phyloP scores from a whole-genome alignment of 2,113 vertebrate species.

The Spermophilus dauricus region DNA sequence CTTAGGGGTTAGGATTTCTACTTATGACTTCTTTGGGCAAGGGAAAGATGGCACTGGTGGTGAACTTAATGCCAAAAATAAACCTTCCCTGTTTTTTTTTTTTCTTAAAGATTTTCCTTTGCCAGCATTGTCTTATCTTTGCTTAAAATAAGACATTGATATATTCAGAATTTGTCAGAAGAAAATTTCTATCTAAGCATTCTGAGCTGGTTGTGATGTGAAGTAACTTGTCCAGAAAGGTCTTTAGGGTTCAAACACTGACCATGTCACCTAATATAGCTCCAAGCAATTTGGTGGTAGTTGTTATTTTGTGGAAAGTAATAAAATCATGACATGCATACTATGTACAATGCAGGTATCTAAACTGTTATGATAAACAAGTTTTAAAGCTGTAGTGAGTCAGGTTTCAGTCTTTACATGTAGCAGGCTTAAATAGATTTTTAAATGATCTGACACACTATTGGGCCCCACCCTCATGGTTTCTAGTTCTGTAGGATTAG shows the following conservation, averaged over 20 bases:
- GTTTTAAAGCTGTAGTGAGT: conserved; percentile 96
- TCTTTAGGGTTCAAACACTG: not conserved
- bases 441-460: conserved; percentile 73
- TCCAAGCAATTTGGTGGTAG: not conserved
- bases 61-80: not conserved
- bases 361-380: conserved; percentile 99
- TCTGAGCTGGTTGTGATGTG: not conserved
- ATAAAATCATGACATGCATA: conserved; percentile 98
- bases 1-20: not conserved
- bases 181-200: not conserved
- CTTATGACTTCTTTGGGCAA: not conserved
- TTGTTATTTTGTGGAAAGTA: conserved; percentile 58
- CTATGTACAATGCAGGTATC: conserved; percentile 97
- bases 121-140: not conserved
- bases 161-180: not conserved
- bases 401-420: conserved; percentile 89
- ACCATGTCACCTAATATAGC: not conserved
- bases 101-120: not conserved
- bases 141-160: not conserved
- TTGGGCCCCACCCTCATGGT: not conserved
- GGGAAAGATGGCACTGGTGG: not conserved
- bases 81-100: not conserved
- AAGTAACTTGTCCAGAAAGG: not conserved
- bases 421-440: conserved; percentile 91
- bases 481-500: not conserved